phyloP scores from a whole-genome alignment of 2,113 vertebrate genomes.

The Craseonycteris thonglongyai region DNA sequence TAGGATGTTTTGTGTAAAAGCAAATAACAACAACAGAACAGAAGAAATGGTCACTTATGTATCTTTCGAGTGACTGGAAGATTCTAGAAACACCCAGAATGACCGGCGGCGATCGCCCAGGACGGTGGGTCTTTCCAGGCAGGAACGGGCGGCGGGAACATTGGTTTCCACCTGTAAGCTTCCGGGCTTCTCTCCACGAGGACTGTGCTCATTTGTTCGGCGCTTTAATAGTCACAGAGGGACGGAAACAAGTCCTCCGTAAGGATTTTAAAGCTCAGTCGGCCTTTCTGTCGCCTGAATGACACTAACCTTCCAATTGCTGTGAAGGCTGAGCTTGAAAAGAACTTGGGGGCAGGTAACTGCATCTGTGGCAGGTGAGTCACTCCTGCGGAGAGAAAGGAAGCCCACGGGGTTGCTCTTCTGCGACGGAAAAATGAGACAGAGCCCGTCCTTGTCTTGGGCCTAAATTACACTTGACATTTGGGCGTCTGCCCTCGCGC shows the following conservation, averaged over 20 bases:
- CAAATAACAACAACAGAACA: too few relatives aligned
- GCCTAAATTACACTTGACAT: not conserved
- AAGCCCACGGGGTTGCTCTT: not conserved
- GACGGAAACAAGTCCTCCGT: not conserved
- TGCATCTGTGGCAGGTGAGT: not conserved
- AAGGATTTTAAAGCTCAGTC: not conserved
- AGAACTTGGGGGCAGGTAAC: not conserved
- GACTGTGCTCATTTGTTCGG: not conserved
- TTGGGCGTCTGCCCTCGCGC: not conserved
- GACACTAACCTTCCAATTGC: not conserved
- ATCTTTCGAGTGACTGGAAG: rapidly evolving
- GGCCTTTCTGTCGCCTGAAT: not conserved
- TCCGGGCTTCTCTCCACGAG: not conserved
- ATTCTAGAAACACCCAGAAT: rapidly evolving
- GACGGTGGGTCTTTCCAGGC: too few relatives aligned
- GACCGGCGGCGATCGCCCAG: rapidly evolving
- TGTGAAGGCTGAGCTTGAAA: not conserved
- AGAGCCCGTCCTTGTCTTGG: not conserved
- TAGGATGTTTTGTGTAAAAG: too few relatives aligned
- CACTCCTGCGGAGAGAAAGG: rapidly evolving
- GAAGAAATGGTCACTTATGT: not conserved
- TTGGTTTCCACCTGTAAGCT: not conserved
- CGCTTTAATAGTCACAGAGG: not conserved
- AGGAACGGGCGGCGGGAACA: rapidly evolving
- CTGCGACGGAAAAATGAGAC: rapidly evolving